Conservation (phyloP, 2,888 invertebrate species). For the Aphidoletes aphidimyza region DNA sequence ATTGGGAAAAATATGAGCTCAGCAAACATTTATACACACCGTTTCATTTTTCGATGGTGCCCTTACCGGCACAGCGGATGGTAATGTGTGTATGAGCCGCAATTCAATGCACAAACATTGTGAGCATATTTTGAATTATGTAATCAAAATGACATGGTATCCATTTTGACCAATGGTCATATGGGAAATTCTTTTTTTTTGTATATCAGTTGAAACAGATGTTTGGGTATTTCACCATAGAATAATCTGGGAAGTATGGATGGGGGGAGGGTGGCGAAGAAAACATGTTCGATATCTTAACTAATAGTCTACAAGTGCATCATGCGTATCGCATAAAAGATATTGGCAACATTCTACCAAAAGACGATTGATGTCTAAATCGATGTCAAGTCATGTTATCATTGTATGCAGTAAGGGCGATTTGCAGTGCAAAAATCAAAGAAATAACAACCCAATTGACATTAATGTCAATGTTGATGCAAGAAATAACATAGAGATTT, state of each 20-base stretch:
- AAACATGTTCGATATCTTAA: too few species aligned
- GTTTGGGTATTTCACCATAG: background rate
- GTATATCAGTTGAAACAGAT: background rate
- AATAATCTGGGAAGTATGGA: background rate
- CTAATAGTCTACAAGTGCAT: slow-evolving; percentile 35
- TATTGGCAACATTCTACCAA: background rate
- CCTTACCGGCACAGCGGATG: too few species aligned
- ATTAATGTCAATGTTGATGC: background rate
- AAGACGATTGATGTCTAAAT: background rate
- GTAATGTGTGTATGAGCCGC: background rate
- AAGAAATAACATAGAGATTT: background rate
- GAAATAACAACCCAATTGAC: background rate
- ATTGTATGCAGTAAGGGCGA: background rate
- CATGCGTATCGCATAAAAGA: slow-evolving; percentile 49
- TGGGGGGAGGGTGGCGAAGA: background rate
- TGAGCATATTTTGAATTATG: slow-evolving; percentile 17
- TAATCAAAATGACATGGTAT: background rate
- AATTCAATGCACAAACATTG: background rate
- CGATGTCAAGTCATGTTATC: background rate
- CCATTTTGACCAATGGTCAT: background rate
- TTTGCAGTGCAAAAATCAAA: background rate
- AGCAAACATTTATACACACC: background rate
- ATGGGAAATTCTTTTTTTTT: background rate
- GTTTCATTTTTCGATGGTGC: background rate
- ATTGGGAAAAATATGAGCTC: slow-evolving; percentile 33